A percentile compares a stretch with the other conserved stretches of the same genome.
Conservation (phyloP, 2,797 vertebrate species). For the Neostethus bicornis region DNA sequence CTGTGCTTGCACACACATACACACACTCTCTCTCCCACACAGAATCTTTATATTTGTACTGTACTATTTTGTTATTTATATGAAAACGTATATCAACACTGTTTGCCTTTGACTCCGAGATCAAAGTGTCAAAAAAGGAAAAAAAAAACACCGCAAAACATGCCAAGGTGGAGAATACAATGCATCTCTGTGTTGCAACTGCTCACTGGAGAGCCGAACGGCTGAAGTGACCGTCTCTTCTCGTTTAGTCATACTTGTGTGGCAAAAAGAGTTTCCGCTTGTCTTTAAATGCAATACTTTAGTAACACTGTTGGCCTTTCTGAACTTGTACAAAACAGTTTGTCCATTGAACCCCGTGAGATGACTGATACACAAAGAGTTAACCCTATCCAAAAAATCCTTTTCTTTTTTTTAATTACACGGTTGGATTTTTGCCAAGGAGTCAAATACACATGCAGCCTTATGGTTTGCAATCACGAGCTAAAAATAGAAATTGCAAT, state of each 20-base stretch:
- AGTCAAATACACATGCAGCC: slow-evolving; percentile 21
- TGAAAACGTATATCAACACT: slow-evolving; percentile 77
- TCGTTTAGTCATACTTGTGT: slow-evolving; percentile 62
- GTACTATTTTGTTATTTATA: slow-evolving; percentile 82
- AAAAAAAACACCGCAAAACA: too few species aligned
- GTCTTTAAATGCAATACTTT: slow-evolving; percentile 70
- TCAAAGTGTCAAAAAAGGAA: slow-evolving; percentile 78
- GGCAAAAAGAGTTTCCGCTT: slow-evolving; percentile 63
- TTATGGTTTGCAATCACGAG: slow-evolving; percentile 14
- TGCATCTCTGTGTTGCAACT: slow-evolving; percentile 57
- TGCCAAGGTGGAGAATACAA: slow-evolving; percentile 61
- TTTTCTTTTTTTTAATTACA: slow-evolving; percentile 43
- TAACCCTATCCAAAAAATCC: slow-evolving; percentile 39
- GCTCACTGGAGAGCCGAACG: slow-evolving; percentile 47
- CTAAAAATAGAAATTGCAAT: slow-evolving; percentile 5
- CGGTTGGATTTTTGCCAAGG: slow-evolving; percentile 46
- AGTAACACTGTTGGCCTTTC: slow-evolving; percentile 69
- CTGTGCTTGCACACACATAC: slow-evolving; percentile 27
- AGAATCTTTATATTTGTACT: slow-evolving; percentile 84
- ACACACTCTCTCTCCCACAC: slow-evolving; percentile 49
- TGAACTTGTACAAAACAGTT: slow-evolving; percentile 53
- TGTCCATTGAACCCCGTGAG: slow-evolving; percentile 45
- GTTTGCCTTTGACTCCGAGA: slow-evolving; percentile 78
- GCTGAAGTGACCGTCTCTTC: slow-evolving; percentile 53
- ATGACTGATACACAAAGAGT: slow-evolving; percentile 35